These are phyloP conservation scores for Simalia tracyae DNA, from an alignment of 2,797 vertebrate species.

Conservation along the genomic window DNA sequence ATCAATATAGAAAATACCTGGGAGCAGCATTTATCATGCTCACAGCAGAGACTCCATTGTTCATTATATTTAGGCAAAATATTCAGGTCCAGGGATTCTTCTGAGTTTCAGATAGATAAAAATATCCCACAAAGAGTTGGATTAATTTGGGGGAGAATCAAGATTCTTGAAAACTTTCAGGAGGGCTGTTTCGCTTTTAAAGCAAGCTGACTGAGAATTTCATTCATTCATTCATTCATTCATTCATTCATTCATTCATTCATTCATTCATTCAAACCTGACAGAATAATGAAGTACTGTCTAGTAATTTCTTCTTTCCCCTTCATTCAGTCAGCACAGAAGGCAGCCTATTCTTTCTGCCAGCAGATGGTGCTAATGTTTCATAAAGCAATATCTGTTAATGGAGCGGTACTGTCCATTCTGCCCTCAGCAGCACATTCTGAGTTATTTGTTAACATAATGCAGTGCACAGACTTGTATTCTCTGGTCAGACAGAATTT, in stretches of 20 bases:
- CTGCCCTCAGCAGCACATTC: background rate
- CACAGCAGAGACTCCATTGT: background rate
- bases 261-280: background rate
- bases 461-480: slow-evolving; percentile 3
- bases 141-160: background rate
- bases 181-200: background rate
- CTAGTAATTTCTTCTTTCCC: background rate
- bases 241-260: background rate
- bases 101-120: background rate
- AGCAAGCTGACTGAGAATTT: background rate
- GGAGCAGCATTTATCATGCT: background rate
- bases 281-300: background rate
- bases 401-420: rapidly evolving
- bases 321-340: background rate
- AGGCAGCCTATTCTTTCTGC: background rate
- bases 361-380: slow-evolving; percentile 70
- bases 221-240: background rate
- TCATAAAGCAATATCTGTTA: slow-evolving; percentile 6
- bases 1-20: background rate
- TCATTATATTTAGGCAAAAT: background rate
- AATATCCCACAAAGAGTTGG: background rate
- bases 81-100: background rate
- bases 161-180: background rate
- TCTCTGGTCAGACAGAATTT: background rate
- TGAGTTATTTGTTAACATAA: background rate